phyloP scores from a whole-genome alignment of 2,797 vertebrate genomes.

The Sebastiscus albofasciatus region DNA sequence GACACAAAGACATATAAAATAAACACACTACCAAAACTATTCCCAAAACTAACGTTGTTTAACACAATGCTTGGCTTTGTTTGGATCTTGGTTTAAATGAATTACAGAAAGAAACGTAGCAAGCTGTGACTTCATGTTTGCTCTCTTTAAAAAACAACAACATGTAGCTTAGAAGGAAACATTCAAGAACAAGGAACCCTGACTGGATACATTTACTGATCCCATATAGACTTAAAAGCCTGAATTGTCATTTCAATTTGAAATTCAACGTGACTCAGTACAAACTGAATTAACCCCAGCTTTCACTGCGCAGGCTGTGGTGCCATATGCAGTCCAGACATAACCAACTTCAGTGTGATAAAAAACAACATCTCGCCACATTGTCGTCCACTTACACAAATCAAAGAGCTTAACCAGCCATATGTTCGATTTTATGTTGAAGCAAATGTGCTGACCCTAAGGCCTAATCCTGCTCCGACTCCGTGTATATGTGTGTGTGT shows the following conservation, averaged over 20 bases:
- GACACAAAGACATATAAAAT: background rate
- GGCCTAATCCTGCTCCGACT: conserved; percentile 34
- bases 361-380: conserved; percentile 16
- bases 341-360: conserved; percentile 13
- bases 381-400: conserved; percentile 10
- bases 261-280: conserved; percentile 8
- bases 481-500: background rate
- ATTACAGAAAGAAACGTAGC: background rate
- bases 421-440: conserved; percentile 43
- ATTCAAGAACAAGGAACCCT: background rate
- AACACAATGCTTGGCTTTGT: background rate
- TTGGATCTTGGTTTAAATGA: background rate
- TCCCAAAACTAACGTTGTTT: background rate
- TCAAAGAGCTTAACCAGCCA: conserved; percentile 36
- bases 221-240: conserved; percentile 4
- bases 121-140: background rate
- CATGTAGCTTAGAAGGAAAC: background rate
- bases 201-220: background rate
- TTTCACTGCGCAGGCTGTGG: background rate
- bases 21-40: background rate
- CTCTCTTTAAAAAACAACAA: background rate
- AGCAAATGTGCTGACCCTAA: conserved; percentile 36
- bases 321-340: conserved; percentile 38
- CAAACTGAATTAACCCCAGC: conserved; percentile 38
- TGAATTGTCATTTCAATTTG: background rate